Evolutionary conservation across 2,888 invertebrate genomes (phyloP).

Genomic region (Hipparchia semele): DNA sequence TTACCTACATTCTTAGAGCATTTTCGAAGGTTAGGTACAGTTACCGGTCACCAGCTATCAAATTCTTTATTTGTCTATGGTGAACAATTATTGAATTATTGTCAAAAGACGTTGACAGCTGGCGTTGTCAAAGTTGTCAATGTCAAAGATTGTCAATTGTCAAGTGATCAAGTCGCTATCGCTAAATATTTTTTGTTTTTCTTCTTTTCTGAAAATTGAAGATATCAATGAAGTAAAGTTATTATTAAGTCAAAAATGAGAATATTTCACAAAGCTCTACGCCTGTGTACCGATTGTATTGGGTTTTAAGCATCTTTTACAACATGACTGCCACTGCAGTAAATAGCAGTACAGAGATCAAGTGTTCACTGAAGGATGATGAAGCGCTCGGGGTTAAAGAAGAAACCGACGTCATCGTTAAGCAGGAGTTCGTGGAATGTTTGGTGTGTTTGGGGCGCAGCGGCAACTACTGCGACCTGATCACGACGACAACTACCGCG

Average conservation of each 20-base stretch:
- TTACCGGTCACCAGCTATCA: too few species aligned
- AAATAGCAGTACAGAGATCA: conserved; percentile 55
- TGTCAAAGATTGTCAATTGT: conserved; percentile 18
- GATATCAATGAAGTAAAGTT: conserved; percentile 23
- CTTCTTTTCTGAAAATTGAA: conserved; percentile 31
- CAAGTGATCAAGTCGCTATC: conserved; percentile 9
- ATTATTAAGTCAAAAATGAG: conserved; percentile 20
- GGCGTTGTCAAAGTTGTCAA: conserved; percentile 35
- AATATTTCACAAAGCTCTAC: conserved; percentile 18
- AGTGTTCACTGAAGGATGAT: conserved; percentile 47
- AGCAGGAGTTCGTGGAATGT: conserved; percentile 67
- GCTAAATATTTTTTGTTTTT: conserved; percentile 45
- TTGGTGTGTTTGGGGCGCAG: conserved; percentile 59
- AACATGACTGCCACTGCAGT: conserved; percentile 64
- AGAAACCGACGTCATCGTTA: conserved; percentile 51
- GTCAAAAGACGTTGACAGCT: neutral
- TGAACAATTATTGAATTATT: neutral
- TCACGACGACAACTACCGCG: conserved; percentile 51
- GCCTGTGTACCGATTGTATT: conserved; percentile 27
- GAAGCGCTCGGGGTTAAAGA: conserved; percentile 40
- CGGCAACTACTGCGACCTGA: conserved; percentile 56
- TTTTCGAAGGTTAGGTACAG: too few species aligned
- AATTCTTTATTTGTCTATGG: too few species aligned
- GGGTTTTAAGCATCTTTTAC: conserved; percentile 16
- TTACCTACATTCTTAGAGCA: too few species aligned